These are phyloP conservation scores for Plumapathes pennacea DNA, from an alignment of 92 coral and sea anemone genomes.

Conservation along the genomic window DNA sequence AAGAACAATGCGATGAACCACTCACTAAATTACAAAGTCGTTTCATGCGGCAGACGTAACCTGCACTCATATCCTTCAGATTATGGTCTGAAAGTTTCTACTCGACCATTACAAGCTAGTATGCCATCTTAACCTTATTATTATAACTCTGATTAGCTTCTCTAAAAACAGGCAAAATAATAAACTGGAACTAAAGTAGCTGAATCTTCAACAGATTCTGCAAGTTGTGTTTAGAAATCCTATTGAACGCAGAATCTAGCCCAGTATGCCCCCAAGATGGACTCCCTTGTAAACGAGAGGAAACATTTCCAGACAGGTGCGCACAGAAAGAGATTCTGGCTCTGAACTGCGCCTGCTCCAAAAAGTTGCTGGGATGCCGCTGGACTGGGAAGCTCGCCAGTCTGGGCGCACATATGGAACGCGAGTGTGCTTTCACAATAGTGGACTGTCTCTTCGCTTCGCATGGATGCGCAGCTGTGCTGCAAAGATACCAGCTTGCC, in stretches of 20 bases:
- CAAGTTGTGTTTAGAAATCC: slow-evolving; percentile 27
- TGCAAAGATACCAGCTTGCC: slow-evolving; percentile 59
- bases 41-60: too few species aligned
- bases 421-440: slow-evolving; percentile 56
- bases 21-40: too few species aligned
- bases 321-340: slow-evolving; percentile 71
- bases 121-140: too few species aligned
- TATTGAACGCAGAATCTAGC: slow-evolving; percentile 15
- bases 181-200: too few species aligned
- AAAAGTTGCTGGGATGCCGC: slow-evolving; percentile 62
- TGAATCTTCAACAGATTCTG: slow-evolving; percentile 56
- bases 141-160: too few species aligned
- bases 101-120: too few species aligned
- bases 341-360: slow-evolving; percentile 57
- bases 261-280: slow-evolving; percentile 74
- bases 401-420: slow-evolving; percentile 39
- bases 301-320: slow-evolving; percentile 66
- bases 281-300: slow-evolving; percentile 16
- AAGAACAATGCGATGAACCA: too few species aligned
- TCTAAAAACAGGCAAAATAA: too few species aligned
- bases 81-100: too few species aligned
- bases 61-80: too few species aligned
- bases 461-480: slow-evolving; percentile 46
- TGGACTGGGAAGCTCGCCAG: slow-evolving; percentile 64
- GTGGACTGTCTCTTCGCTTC: slow-evolving; percentile 50